phyloP scores from a whole-genome alignment of 2,888 invertebrate genomes.

The Villa cingulata region DNA sequence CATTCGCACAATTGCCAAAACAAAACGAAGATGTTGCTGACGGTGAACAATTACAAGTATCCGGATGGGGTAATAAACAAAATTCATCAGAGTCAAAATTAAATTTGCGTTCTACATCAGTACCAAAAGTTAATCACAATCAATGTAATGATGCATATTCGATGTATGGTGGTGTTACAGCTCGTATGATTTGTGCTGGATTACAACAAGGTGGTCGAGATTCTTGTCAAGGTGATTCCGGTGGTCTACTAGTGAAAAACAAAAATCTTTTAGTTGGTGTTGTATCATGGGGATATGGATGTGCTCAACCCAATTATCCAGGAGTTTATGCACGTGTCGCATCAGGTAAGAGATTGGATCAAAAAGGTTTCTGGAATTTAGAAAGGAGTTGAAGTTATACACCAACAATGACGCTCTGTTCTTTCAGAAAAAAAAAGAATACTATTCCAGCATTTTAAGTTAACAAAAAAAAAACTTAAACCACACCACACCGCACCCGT shows the following conservation, averaged over 20 bases:
- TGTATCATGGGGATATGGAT: conserved; percentile 33
- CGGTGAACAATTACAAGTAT: conserved; percentile 24
- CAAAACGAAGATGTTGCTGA: conserved; percentile 18
- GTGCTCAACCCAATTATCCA: conserved; percentile 25
- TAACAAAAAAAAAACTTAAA: no score
- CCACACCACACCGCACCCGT: no score
- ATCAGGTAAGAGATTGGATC: conserved; percentile 19
- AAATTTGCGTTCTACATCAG: conserved; percentile 20
- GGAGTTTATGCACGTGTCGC: conserved; percentile 29
- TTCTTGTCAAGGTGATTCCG: conserved; percentile 30
- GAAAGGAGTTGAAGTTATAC: no score
- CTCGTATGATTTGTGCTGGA: conserved; percentile 28
- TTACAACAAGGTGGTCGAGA: conserved; percentile 20
- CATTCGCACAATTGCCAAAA: conserved; percentile 21
- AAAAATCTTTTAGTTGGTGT: conserved; percentile 21
- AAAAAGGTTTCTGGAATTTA: conserved; percentile 12
- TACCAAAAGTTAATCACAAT: conserved; percentile 24
- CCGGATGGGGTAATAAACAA: conserved; percentile 30
- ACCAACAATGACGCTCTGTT: no score
- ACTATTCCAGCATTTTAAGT: no score
- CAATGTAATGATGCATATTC: conserved; percentile 20
- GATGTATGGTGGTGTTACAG: conserved; percentile 18
- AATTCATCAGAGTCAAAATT: conserved; percentile 16
- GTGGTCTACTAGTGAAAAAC: conserved; percentile 27
- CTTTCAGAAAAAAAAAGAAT: no score